Evolutionary conservation across 2,113 vertebrate species (phyloP), one percentile per base, ranked within the genome.

Genomic region (Noturus placidus): DNA sequence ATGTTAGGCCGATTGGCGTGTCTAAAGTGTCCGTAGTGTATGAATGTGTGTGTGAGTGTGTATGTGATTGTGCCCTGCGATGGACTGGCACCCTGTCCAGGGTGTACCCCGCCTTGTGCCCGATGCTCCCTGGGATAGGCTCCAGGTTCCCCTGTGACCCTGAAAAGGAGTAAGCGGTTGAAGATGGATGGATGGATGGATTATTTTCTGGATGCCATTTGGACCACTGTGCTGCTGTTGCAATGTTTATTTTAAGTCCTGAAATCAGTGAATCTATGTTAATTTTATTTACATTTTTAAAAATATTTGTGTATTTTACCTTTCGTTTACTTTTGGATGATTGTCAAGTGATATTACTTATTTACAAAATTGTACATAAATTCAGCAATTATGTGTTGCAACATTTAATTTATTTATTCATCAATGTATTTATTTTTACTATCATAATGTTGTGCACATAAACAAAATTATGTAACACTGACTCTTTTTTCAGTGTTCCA

Each of bases 161-260:
- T n/a, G n/a, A n/a, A n/a, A n/a, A n/a, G n/a, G n/a, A n/a, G n/a
- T n/a, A n/a, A n/a, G n/a, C n/a, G n/a, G n/a, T n/a, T n/a, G n/a
- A n/a, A n/a, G n/a, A n/a, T n/a, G n/a, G n/a, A n/a, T n/a, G n/a
- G n/a, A n/a, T n/a, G n/a, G n/a, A 69, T 81, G 59, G 42, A 20
- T 50, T 52, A 79, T 33, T 74, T 59, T 30, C n/a, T 50, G 56
- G n/a, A 57, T 57, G 52, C n/a, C 65, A 84, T 83, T 70, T 85
- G 89, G 89, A 90, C 89, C 89, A 90, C 72, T 77, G 82, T 27
- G 61, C 63, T 90, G 61, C 54, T 59, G 56, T 11, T 89, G 77
- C 79, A 70, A 77, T 70, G 30, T 42, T 82, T 46, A 17, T 90
- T 88, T 52, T 61, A n/a, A 59, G 65, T 87, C 52, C 35, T 61